Base-by-base conservation (phyloP, 2,797 vertebrate species). In the Percopsis omiscomaycus region DNA sequence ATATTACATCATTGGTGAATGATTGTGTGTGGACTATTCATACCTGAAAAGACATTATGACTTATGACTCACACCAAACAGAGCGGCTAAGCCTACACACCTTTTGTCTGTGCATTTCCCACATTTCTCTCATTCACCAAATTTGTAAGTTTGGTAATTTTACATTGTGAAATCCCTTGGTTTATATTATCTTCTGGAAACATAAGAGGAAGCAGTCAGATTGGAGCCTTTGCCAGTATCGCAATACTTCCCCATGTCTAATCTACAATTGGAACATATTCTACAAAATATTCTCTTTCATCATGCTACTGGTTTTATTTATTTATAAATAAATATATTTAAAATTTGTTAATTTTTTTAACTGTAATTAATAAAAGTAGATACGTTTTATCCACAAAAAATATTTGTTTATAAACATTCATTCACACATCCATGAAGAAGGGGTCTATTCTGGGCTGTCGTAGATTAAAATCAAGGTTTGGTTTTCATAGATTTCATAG, bases 1-100 rank as follows among this genome's bases (percentile, higher is more conserved):
- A 67, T 71, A 70, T 84, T 84, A 76, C 84, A 80, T 80, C 68
- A 87, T 53, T 3, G 46, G 15, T 78, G 85, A 85, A 66, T 76
- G 73, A 80, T 69, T 77, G 58, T 16, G 16, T 63, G 63, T 64
- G 5, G 32, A 15, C 28, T 61, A 84, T 85, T 88, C 83, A 86
- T 82, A 84, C 56, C 84, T 81, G 73, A 82, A 77, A 42, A 42
- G 9, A 42, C 6, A 22, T 22, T 22, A 77, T 74, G 14, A 71
- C 73, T 32, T 56, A 64, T 84, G 85, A 89, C 61, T 88, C 85
- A 89, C 37, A 56, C 55, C 66, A 61, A 51, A 59, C 55, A 32
- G 11, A 59, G 50, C 52, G 37, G 47, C 59, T 65, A 54, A 64
- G 68, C 68, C 32, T 56, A 64, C 50, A 64, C 56, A 63, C 29